Evolutionary conservation across 2,888 invertebrate genomes (phyloP), one percentile per base, ranked within the genome.

Genomic region (Hoplodrina ambigua): DNA sequence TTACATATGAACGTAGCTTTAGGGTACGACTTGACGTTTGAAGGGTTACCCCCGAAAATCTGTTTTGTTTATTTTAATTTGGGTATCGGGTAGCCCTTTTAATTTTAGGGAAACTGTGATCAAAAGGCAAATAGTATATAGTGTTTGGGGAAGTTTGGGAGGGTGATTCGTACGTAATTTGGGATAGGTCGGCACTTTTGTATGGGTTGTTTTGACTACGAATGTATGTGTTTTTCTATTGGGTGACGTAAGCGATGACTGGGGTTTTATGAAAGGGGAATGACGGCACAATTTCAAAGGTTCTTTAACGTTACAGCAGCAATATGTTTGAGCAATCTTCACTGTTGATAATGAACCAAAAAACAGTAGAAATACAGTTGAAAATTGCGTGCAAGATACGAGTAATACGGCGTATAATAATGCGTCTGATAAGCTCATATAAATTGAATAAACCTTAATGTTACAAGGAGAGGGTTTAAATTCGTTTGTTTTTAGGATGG

Each of bases 41-140:
- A 81, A 78, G 77, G 81, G 66, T 71, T 76, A 64, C 44, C 41
- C 56, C 69, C 37, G 52, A 67, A 76, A 78, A 78, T 78, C 78
- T 78, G 78, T 78, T 78, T 81, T 78, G 78, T 78, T 78, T 78
- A 60, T 55, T 81, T 67, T 64, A 72, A 78, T 78, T 76, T 57
- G 56, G 75, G 69, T 53, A 69, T 75, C 37, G 25, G 56, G 37
- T 19, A 30, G 49, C 53, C 72, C 76, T 69, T 81, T 76, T 65
- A 67, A 78, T 78, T 78, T 77, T 57, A 25, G 20, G 13, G 41
- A 44, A 57, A 62, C 71, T 54, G 65, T 55, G 53, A 80, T 71
- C 58, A 72, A 64, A 58, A 61, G 49, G 55, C 59, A 54, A 66
- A 76, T 81, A 60, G 66, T 60, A 71, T 33, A 33, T 76, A 76